Evolutionary conservation across 2,113 vertebrate species (phyloP).

Genomic region (Platichthys flesus): DNA sequence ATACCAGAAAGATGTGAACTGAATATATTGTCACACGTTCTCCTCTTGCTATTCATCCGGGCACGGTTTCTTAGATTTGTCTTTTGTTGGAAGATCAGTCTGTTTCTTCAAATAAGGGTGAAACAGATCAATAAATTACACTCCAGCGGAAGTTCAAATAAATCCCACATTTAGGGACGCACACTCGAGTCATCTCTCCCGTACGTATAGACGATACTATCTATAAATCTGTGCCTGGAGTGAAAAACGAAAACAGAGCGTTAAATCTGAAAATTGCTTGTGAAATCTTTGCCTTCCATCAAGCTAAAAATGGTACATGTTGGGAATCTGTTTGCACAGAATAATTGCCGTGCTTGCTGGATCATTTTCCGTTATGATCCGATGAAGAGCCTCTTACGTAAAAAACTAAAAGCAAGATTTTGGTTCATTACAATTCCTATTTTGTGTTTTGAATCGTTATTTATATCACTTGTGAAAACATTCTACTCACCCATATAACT

Average conservation of each 20-base stretch:
- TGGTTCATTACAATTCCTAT: too few species aligned
- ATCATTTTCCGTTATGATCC: too few species aligned
- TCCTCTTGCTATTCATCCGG: neutral
- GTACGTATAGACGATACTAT: neutral
- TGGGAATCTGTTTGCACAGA: too few species aligned
- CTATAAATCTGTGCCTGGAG: conserved; percentile 1
- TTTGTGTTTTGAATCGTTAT: too few species aligned
- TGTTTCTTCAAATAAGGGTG: neutral
- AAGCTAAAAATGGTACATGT: neutral
- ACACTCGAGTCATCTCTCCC: neutral
- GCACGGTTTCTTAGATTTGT: neutral
- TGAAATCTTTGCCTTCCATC: neutral
- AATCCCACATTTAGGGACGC: neutral
- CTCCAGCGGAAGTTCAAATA: neutral
- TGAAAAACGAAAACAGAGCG: neutral
- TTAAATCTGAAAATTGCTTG: conserved; percentile 9
- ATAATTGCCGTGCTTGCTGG: too few species aligned
- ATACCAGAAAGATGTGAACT: conserved; percentile 32
- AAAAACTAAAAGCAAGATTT: too few species aligned
- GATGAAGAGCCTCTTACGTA: too few species aligned
- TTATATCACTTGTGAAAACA: too few species aligned
- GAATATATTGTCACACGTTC: conserved; percentile 7
- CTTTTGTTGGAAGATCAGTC: too few species aligned
- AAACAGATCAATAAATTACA: neutral
- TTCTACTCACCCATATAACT: too few species aligned